Evolutionary conservation across 92 coral and sea anemone species (phyloP).

Genomic region (Scolanthus callimorphus): DNA sequence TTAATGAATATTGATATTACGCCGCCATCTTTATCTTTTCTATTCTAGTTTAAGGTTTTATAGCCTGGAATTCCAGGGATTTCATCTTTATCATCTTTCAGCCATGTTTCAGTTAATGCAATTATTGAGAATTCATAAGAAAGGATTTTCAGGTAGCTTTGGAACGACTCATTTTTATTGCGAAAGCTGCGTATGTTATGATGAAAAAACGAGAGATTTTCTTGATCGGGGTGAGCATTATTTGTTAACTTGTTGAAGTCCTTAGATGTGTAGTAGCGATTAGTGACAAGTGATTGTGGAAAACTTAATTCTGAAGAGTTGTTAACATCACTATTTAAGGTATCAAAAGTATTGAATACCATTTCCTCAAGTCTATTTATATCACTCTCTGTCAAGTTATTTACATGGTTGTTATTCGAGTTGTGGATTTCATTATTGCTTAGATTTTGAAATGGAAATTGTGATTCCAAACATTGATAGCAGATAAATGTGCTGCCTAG

Average conservation of each 20-base stretch:
- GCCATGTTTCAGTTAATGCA: slow-evolving; percentile 29
- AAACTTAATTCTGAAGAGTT: background rate
- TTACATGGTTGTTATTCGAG: background rate
- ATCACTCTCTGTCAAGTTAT: background rate
- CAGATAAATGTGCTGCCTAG: no score
- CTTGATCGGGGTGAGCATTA: background rate
- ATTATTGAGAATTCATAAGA: slow-evolving; percentile 4
- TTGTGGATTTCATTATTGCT: background rate
- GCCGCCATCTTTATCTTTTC: slow-evolving; percentile 13
- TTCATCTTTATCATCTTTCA: slow-evolving; percentile 2
- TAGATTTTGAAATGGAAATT: no score
- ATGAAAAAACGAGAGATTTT: slow-evolving; percentile 9
- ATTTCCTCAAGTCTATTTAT: background rate
- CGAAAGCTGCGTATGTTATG: slow-evolving; percentile 12
- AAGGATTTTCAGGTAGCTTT: slow-evolving; percentile 1
- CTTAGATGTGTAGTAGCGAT: background rate
- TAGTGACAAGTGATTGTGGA: background rate
- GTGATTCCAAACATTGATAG: no score
- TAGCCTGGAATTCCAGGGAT: background rate
- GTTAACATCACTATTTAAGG: background rate
- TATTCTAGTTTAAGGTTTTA: slow-evolving; percentile 1
- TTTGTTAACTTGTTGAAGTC: background rate
- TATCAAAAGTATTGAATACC: background rate
- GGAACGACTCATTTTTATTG: slow-evolving; percentile 6
- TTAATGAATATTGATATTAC: slow-evolving; percentile 8